A percentile compares a stretch with the other conserved stretches of the same genome.
phyloP scores from a whole-genome alignment of 2,797 vertebrate species.

The Pyrocephalus nanus region DNA sequence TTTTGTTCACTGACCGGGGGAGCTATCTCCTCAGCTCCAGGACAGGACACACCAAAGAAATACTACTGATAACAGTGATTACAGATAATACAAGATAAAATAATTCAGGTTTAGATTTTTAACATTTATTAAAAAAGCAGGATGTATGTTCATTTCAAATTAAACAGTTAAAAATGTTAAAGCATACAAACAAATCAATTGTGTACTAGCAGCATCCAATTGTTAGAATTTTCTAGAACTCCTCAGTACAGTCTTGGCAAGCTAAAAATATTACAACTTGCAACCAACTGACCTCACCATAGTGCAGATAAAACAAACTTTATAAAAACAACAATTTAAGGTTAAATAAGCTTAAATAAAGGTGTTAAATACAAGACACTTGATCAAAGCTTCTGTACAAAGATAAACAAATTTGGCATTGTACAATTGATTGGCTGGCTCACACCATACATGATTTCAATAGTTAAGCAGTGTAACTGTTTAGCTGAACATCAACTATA shows the following conservation, averaged over 20 bases:
- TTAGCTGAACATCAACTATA: slow-evolving; percentile 76
- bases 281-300: slow-evolving; percentile 80
- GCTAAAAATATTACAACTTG: slow-evolving; percentile 82
- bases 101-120: slow-evolving; percentile 62
- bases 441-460: slow-evolving; percentile 72
- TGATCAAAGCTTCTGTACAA: slow-evolving; percentile 91
- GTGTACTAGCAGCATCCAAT: slow-evolving; percentile 94
- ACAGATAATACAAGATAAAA: background rate
- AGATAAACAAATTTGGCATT: slow-evolving; percentile 89
- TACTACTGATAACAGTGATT: background rate
- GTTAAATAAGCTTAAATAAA: slow-evolving; percentile 99
- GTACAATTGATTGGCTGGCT: slow-evolving; percentile 78
- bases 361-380: slow-evolving; percentile 97
- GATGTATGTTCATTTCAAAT: slow-evolving; percentile 86
- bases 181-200: slow-evolving; percentile 91
- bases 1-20: background rate
- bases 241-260: slow-evolving; percentile 78
- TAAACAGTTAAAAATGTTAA: slow-evolving; percentile 88
- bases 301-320: slow-evolving; percentile 83
- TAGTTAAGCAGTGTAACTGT: slow-evolving; percentile 72
- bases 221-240: slow-evolving; percentile 86
- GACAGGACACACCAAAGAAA: background rate
- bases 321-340: slow-evolving; percentile 86
- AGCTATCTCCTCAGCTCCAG: background rate
- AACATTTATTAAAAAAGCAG: slow-evolving; percentile 83